phyloP scores from a whole-genome alignment of 2,888 invertebrate genomes.

The Trichopoda pennipes region DNA sequence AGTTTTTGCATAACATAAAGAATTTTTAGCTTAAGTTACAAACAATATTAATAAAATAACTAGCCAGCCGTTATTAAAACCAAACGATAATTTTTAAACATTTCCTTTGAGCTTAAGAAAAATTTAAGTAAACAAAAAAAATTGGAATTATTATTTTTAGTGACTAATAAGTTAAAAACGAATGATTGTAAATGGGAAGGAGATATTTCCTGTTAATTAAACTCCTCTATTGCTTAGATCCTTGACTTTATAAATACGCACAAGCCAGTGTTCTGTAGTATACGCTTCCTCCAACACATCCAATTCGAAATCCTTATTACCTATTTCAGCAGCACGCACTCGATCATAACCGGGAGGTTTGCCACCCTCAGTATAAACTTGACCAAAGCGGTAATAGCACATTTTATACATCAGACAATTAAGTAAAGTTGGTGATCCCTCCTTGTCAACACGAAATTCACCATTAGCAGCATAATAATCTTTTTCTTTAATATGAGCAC shows the following conservation, averaged over 20 bases:
- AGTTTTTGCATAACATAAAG: constrained; percentile 16
- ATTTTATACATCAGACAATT: constrained; percentile 99
- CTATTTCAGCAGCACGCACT: constrained; percentile 98
- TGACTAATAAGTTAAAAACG: constrained; percentile 11
- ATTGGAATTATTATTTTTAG: neutral
- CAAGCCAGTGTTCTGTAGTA: constrained; percentile 99
- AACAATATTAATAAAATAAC: constrained; percentile 30
- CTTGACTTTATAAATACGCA: constrained; percentile 98
- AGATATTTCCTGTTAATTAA: constrained; percentile 78
- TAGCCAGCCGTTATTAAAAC: constrained; percentile 6
- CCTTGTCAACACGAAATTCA: constrained; percentile 97
- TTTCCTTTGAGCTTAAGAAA: constrained; percentile 12
- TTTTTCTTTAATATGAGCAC: constrained; percentile 96
- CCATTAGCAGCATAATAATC: constrained; percentile 98
- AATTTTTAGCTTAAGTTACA: constrained; percentile 1
- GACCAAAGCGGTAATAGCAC: constrained; percentile 99
- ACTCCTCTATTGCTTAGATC: constrained; percentile 93
- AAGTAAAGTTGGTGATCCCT: constrained; percentile 93
- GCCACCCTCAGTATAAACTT: constrained; percentile 95
- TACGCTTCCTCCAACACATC: constrained; percentile 99
- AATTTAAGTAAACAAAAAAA: constrained; percentile 24
- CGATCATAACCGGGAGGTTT: constrained; percentile 98
- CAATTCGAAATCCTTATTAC: constrained; percentile 98
- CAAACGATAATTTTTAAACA: constrained; percentile 45
- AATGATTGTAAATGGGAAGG: neutral